Percentiles rank a stretch among this genome's conserved stretches.
phyloP scores from a whole-genome alignment of 1,140 invertebrate genomes.

The Caerostris darwini region DNA sequence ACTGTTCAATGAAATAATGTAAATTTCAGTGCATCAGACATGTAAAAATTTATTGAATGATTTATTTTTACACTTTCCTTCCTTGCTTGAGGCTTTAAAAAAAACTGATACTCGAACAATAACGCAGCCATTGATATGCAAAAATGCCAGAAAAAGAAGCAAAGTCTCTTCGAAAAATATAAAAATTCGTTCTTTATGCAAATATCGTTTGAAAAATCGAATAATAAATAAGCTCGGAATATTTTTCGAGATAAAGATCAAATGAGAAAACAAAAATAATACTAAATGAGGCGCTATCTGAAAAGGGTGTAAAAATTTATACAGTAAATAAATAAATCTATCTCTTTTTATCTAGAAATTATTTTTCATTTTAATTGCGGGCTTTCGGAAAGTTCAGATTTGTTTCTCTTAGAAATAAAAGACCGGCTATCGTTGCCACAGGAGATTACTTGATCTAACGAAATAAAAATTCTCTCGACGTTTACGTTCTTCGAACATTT shows the following conservation, averaged over 20 bases:
- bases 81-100: too few relatives aligned
- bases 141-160: background rate
- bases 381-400: conserved; percentile 44
- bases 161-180: background rate
- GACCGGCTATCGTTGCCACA: conserved; percentile 54
- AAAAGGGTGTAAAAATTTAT: background rate
- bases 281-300: background rate
- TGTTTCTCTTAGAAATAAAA: conserved; percentile 18
- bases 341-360: conserved; percentile 8
- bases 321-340: background rate
- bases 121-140: background rate
- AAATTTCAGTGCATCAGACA: too few relatives aligned
- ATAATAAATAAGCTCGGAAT: conserved; percentile 17
- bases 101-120: background rate
- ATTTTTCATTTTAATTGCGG: conserved; percentile 74
- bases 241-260: conserved; percentile 31
- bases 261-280: background rate
- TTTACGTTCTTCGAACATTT: conserved; percentile 57
- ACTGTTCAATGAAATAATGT: too few relatives aligned
- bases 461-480: conserved; percentile 48
- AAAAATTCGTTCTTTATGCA: background rate
- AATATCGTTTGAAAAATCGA: background rate
- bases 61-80: too few relatives aligned
- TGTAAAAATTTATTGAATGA: too few relatives aligned
- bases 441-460: conserved; percentile 53